phyloP scores from a whole-genome alignment of 2,888 invertebrate genomes.

The Lottia gigantea region DNA sequence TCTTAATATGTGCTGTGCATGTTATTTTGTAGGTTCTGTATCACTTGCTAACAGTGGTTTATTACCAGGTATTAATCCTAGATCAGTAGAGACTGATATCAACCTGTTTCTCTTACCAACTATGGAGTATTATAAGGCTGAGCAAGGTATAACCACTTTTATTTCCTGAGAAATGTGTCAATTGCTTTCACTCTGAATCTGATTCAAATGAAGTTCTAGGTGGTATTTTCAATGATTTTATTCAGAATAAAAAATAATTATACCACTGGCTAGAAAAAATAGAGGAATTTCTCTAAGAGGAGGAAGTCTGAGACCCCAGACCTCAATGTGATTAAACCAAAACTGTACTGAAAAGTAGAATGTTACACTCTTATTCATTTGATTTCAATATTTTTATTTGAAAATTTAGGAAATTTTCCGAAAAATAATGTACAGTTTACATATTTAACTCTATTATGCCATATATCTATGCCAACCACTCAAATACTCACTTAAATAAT shows the following conservation, averaged over 20 bases:
- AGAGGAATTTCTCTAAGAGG: no score
- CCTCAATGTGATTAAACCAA: not conserved
- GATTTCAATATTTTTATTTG: not conserved
- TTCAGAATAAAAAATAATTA: no score
- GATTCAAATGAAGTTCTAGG: no score
- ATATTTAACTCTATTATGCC: no score
- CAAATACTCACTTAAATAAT: no score
- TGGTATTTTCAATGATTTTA: no score
- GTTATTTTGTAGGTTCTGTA: conserved; percentile 38
- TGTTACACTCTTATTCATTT: not conserved
- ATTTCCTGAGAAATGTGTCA: no score
- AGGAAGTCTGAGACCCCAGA: no score
- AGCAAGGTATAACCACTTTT: conserved; percentile 32
- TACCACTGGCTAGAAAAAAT: no score
- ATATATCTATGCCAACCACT: no score
- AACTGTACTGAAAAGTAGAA: not conserved
- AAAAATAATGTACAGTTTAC: no score
- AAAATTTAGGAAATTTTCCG: not conserved
- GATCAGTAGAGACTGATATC: conserved; percentile 40
- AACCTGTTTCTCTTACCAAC: conserved; percentile 53
- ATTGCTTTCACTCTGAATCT: not conserved
- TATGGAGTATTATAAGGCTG: conserved; percentile 46
- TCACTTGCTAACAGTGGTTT: conserved; percentile 42
- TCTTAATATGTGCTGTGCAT: no score
- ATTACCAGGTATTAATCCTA: conserved; percentile 42